Conservation (phyloP, 2,888 invertebrate genomes). For the Volucella inflata region DNA sequence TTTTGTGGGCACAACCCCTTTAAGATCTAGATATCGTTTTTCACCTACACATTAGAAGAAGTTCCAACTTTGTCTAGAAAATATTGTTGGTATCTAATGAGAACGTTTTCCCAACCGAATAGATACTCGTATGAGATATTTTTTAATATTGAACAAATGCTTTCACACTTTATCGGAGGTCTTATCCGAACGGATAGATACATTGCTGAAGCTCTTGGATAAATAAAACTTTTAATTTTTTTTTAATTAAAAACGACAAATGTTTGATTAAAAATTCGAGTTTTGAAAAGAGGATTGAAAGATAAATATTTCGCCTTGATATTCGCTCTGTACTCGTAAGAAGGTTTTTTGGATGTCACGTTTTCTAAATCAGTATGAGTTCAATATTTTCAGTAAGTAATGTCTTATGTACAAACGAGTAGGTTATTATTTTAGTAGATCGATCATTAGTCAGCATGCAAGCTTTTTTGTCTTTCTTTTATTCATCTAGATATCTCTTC, state of each 20-base stretch:
- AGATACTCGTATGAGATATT: conserved; percentile 25
- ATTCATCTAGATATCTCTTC: no score
- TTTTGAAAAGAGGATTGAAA: not conserved
- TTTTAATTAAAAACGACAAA: conserved; percentile 53
- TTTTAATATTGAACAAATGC: conserved; percentile 10
- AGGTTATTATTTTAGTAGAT: no score
- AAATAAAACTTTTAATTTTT: not conserved
- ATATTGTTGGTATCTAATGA: conserved; percentile 1
- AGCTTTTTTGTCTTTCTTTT: no score
- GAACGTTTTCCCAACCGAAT: not conserved
- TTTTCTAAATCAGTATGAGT: no score
- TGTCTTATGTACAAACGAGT: no score
- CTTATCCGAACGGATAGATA: conserved; percentile 19
- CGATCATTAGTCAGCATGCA: no score
- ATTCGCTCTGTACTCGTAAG: no score
- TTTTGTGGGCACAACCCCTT: conserved; percentile 4
- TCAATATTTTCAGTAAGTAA: no score
- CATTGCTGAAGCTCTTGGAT: not conserved
- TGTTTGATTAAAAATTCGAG: conserved; percentile 37
- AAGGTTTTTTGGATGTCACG: no score
- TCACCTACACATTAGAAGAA: conserved; percentile 42
- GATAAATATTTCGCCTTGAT: not conserved
- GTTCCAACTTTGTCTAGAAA: conserved; percentile 29
- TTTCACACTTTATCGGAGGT: conserved; percentile 11
- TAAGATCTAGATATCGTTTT: conserved; percentile 52